A percentile compares a stretch with the other conserved stretches of the same genome.
phyloP scores from a whole-genome alignment of 2,888 invertebrate species.

The Protonemura montana region DNA sequence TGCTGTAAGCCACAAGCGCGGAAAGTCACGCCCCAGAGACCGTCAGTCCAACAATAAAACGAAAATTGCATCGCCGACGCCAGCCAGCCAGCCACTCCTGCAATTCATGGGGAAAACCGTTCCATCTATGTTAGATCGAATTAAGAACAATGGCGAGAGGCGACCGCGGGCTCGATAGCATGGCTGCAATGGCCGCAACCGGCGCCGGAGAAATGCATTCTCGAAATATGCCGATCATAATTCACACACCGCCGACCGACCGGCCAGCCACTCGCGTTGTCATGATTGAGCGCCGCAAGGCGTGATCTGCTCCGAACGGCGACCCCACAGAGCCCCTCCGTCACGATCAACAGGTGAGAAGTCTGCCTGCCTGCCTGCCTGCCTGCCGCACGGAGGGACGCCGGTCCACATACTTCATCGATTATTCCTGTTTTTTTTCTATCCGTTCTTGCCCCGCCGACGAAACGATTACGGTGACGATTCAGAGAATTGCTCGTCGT shows the following conservation, averaged over 20 bases:
- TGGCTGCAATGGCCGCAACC: neutral
- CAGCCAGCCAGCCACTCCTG: neutral
- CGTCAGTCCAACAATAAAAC: neutral
- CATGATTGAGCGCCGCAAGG: neutral
- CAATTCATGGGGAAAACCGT: neutral
- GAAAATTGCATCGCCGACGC: neutral
- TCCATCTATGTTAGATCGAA: neutral
- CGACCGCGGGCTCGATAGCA: neutral
- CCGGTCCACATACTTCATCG: neutral
- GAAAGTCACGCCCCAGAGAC: neutral
- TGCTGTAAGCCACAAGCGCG: neutral
- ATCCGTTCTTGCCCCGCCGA: neutral
- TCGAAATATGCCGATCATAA: neutral
- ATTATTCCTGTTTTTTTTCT: neutral
- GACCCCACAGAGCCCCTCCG: neutral
- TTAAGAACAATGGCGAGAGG: neutral
- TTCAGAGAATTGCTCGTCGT: neutral
- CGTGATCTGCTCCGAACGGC: neutral
- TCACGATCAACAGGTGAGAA: constrained; percentile 12
- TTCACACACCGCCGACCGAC: neutral
- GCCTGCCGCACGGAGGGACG: neutral
- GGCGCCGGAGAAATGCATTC: neutral
- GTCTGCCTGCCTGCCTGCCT: too few species aligned
- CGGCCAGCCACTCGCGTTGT: neutral
- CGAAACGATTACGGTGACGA: neutral